Evolutionary conservation across 2,888 invertebrate species (phyloP).

Genomic region (Athripsodes cinereus): DNA sequence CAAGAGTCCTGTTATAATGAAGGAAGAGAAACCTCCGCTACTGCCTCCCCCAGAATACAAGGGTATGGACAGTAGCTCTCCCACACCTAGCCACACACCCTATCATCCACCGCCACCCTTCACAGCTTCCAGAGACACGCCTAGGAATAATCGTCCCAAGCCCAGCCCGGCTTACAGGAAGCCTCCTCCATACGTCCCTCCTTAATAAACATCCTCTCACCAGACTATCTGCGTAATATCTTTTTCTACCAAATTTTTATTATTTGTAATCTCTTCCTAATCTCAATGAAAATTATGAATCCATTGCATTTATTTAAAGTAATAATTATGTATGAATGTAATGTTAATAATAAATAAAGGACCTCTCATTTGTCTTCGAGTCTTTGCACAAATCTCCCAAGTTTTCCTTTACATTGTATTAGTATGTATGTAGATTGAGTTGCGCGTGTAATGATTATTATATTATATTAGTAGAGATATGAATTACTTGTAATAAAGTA

Average conservation of each 20-base stretch:
- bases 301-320: too few relatives aligned
- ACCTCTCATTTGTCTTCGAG: too few relatives aligned
- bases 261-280: neutral
- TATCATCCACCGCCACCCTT: conserved; percentile 90
- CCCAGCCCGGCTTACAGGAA: conserved; percentile 88
- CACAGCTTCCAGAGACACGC: conserved; percentile 65
- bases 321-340: too few relatives aligned
- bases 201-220: conserved; percentile 56
- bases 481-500: too few relatives aligned
- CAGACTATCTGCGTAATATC: conserved; percentile 12
- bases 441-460: too few relatives aligned
- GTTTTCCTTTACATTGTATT: too few relatives aligned
- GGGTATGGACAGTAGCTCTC: conserved; percentile 38
- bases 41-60: conserved; percentile 75
- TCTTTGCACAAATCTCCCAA: too few relatives aligned
- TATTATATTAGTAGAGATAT: too few relatives aligned
- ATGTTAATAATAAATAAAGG: too few relatives aligned
- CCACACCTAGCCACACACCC: conserved; percentile 50
- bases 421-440: too few relatives aligned
- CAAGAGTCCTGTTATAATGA: conserved; percentile 88
- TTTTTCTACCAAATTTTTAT: neutral
- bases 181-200: conserved; percentile 96
- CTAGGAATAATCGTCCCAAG: conserved; percentile 69
- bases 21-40: conserved; percentile 91
- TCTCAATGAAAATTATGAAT: too few relatives aligned